phyloP scores from a whole-genome alignment of 1,140 invertebrate genomes.

The Philopotamus ludificatus region DNA sequence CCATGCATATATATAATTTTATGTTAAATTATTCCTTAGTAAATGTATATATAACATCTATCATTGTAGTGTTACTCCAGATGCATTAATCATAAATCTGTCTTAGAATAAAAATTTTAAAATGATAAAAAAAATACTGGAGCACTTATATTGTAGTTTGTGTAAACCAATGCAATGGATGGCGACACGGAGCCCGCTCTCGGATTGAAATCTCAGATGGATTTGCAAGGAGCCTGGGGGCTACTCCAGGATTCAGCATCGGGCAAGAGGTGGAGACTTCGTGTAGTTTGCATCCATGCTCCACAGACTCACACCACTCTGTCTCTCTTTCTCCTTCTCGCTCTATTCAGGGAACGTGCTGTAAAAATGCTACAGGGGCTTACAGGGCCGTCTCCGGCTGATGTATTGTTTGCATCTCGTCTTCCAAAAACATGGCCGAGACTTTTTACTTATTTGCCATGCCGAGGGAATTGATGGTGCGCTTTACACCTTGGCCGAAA shows the following conservation, averaged over 20 bases:
- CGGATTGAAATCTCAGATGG: slow-evolving; percentile 4
- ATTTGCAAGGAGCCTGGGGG: background rate
- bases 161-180: background rate
- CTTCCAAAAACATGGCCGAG: background rate
- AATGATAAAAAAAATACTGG: background rate
- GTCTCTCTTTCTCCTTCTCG: too few species aligned
- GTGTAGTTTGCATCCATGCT: slow-evolving; percentile 2
- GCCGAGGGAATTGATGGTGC: slow-evolving; percentile 12
- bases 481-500: background rate
- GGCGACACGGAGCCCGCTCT: background rate
- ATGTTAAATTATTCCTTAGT: too few species aligned
- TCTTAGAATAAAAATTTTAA: background rate
- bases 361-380: slow-evolving; percentile 20
- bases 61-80: too few species aligned
- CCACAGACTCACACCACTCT: background rate
- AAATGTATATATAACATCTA: too few species aligned
- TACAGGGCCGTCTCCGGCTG: slow-evolving; percentile 10
- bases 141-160: background rate
- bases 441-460: slow-evolving; percentile 14
- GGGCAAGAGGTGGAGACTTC: background rate
- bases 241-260: background rate
- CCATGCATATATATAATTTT: too few species aligned
- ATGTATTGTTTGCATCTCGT: slow-evolving; percentile 28
- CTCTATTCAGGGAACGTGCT: slow-evolving; percentile 17
- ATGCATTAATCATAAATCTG: too few species aligned